Conservation (phyloP, 1,140 invertebrate species). For the Trachelipus rathkii region DNA sequence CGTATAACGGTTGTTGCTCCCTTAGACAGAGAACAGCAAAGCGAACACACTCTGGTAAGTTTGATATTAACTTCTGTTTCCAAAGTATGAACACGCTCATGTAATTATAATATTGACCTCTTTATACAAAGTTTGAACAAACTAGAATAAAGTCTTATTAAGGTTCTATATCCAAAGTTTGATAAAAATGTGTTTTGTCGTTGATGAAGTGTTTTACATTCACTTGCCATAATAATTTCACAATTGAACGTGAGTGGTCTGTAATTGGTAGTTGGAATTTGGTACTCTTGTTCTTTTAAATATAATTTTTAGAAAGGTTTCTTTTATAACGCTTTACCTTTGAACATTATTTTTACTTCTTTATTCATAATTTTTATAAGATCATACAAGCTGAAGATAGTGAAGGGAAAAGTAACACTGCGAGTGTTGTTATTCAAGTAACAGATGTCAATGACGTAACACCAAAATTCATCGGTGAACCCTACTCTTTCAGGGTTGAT, state of each 20-base stretch:
- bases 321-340: background rate
- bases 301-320: background rate
- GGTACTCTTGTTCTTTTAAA: too few species aligned
- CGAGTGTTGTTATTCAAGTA: constrained; percentile 79
- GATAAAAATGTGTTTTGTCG: too few species aligned
- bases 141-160: too few species aligned
- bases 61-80: background rate
- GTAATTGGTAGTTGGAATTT: too few species aligned
- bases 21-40: constrained; percentile 72
- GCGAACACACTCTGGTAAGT: constrained; percentile 55
- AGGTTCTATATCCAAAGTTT: too few species aligned
- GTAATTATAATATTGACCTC: too few species aligned
- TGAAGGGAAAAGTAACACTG: constrained; percentile 71
- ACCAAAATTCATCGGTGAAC: constrained; percentile 66
- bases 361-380: constrained; percentile 52
- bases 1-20: constrained; percentile 75
- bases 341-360: background rate
- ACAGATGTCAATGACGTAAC: constrained; percentile 83
- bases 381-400: constrained; percentile 78
- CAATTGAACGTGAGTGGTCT: too few species aligned
- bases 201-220: too few species aligned
- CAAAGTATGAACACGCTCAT: too few species aligned
- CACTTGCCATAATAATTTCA: too few species aligned
- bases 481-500: constrained; percentile 79
- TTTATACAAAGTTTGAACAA: too few species aligned